Evolutionary conservation across 1,140 invertebrate genomes (phyloP), one percentile per base, ranked within the genome.

Genomic region (Gonioctena quinquepunctata): DNA sequence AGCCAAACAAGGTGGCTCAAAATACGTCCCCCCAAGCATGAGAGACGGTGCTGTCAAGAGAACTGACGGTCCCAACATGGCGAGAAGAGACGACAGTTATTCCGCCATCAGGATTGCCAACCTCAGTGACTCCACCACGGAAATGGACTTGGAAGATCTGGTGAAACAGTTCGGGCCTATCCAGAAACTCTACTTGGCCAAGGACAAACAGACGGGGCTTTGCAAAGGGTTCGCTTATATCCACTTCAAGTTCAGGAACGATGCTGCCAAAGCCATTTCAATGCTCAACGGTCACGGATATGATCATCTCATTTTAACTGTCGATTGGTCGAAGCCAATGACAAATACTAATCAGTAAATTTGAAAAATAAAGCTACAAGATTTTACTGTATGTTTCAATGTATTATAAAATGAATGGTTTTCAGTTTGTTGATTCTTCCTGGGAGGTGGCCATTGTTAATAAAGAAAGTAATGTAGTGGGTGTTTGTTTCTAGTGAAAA

Each of bases 161-260:
- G 98, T 99, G 62, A 93, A 94, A 81, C 90, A 90, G 2, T 96
- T 97, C 84, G 96, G 96, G 19, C 89, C 90, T 13, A 92, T 97
- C 81, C 89, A 90, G 64, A 93, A 96, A 79, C 90, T 96, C 73
- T 98, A 92, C 83, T 86, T 98, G 68, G 94, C 95, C 6, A 95
- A 95, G 79, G 96, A 98, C 80, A 91, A 92, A 73, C 78, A 80
- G 3, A 94, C 92, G 70, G 93, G 93, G 23, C 84, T 89, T n/a
- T 95, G 93, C 85, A 94, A 95, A 87, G 93, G 93, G 56, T 99
- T 99, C 87, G 97, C 97, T 26, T 99, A 99, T 81, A 94, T 99
- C 54, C 97, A 97, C 80, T 99, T 96, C 83, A 95, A 94, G 81
- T 90, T 91, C 69, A 88, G 91, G 75, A 89, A 91, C 77, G 95